Base-by-base conservation (phyloP, 2,888 invertebrate species). In the Antitype chi region DNA sequence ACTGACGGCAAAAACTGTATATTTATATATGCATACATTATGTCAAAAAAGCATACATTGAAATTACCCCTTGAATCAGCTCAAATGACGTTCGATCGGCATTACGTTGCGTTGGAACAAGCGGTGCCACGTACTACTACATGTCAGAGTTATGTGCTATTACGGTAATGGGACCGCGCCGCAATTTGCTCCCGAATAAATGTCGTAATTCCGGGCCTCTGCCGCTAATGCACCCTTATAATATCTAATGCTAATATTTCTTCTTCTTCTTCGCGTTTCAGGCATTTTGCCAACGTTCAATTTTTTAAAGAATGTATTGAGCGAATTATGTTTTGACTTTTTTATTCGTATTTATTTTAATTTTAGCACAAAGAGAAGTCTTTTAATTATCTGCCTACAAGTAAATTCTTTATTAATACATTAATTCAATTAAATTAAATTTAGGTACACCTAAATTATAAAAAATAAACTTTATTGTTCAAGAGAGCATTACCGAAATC, bases 101-200 rank as follows among this genome's bases (percentile, higher is more conserved):
- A 70, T 63, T 47, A 55, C 11, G 53, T 49, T 23, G 38, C 11
- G 53, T 49, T 23, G 38, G 49, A 72, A 74, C 81, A 70, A 71
- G 55, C 55, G n/a, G 38, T 43, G 38, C 64, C 57, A 55, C 70
- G 74, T 78, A 70, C 72, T 47, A 71, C 76, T 72, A 74, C 77
- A 80, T 67, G 70, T 70, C 66, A 68, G 64, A 85, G 81, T 84
- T 81, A 86, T 87, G 77, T 69, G 79, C 81, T 79, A 84, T 86
- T 84, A 84, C 78, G 9, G 74, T 87, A 85, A 85, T 85, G 85
- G 84, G 60, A 43, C 72, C 78, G 60, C 70, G 64, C 63, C 76
- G 85, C 84, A 78, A 86, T 87, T 87, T 85, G 85, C 76, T 64
- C 59, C 63, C 64, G 62, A 78, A 81, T 78, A 84, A 86, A 87